Evolutionary conservation across 35 echinoderm and acorn worm genomes (phyloP).

Genomic region (Apostichopus japonicus): DNA sequence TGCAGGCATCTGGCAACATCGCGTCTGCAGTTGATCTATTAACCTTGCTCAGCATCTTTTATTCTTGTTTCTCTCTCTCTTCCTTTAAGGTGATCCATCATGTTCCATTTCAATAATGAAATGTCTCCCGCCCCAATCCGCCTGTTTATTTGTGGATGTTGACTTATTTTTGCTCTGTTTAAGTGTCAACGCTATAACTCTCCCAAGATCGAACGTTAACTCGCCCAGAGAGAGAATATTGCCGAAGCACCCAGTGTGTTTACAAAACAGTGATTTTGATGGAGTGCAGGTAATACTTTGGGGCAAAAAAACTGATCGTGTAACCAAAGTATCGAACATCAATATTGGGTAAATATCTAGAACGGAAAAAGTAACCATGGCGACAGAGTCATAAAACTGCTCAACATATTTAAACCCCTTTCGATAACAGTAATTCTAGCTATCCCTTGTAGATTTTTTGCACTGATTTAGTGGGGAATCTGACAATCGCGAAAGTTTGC

Average conservation of each 20-base stretch:
- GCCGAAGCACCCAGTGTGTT: not conserved
- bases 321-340: not conserved
- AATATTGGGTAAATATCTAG: not conserved
- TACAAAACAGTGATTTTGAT: constrained; percentile 3
- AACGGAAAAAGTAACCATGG: not conserved
- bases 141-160: constrained; percentile 51
- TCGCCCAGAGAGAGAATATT: not conserved
- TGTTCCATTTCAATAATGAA: constrained; percentile 52
- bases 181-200: constrained; percentile 38
- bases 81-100: constrained; percentile 21
- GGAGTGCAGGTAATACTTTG: not conserved
- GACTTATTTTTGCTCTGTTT: constrained; percentile 44
- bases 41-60: not conserved
- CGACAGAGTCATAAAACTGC: not conserved
- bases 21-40: not conserved
- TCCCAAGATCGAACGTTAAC: not conserved
- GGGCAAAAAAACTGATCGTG: not conserved
- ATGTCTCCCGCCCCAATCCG: constrained; percentile 15
- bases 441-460: too few species aligned
- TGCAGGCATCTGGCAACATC: not conserved
- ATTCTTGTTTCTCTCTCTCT: not conserved
- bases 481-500: too few species aligned
- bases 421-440: too few species aligned
- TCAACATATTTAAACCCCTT: too few species aligned
- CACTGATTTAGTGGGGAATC: too few species aligned